Conservation (phyloP, 2,888 invertebrate species). For the Pimpla rufipes region DNA sequence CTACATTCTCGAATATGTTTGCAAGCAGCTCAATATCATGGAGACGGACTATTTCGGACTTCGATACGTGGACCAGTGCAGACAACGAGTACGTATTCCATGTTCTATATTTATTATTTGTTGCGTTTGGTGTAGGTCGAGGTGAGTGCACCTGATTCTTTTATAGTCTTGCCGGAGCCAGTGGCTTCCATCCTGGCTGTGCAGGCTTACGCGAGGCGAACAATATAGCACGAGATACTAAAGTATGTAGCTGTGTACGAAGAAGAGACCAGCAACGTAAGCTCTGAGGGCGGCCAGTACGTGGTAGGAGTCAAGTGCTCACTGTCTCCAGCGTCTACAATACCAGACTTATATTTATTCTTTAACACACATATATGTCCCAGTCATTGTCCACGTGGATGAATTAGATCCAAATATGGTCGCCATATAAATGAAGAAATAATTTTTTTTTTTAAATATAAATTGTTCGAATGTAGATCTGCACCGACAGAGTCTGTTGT, state of each 20-base stretch:
- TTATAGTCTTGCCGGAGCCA: not conserved
- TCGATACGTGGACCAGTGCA: conserved; percentile 95
- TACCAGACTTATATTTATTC: not conserved
- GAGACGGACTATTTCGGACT: conserved; percentile 98
- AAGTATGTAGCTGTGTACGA: conserved; percentile 32
- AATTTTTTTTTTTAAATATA: not conserved
- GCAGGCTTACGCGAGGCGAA: conserved; percentile 6
- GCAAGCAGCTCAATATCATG: conserved; percentile 94
- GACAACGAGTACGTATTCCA: conserved; percentile 91
- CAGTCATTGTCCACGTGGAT: conserved; percentile 2
- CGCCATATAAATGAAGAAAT: not conserved
- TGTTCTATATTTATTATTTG: conserved; percentile 11
- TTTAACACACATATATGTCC: not conserved
- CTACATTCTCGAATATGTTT: conserved; percentile 95
- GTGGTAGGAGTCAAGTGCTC: conserved; percentile 22
- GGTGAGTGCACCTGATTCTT: conserved; percentile 5
- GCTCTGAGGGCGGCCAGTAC: conserved; percentile 14
- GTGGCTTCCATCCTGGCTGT: not conserved
- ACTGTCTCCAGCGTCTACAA: conserved; percentile 11
- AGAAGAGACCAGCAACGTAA: not conserved
- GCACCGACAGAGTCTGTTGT: too few relatives aligned
- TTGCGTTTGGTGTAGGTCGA: not conserved
- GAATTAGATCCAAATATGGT: not conserved
- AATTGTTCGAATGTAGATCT: not conserved
- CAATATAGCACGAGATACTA: conserved; percentile 4